Evolutionary conservation across 2,888 invertebrate species (phyloP).

Genomic region (Melinaea menophilus): DNA sequence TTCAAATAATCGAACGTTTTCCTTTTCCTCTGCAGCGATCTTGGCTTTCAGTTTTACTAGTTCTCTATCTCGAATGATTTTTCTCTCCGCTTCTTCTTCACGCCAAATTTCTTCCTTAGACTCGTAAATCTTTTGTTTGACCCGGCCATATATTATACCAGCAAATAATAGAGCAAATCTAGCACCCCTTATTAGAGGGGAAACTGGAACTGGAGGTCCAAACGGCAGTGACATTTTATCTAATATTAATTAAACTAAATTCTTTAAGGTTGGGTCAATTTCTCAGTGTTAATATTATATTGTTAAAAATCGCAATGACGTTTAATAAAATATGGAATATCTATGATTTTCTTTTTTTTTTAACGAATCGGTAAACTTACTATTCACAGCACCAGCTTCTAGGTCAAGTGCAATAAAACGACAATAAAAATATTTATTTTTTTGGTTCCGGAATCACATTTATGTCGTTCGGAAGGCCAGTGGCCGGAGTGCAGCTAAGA

Average conservation of each 20-base stretch:
- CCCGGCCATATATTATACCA: slow-evolving; percentile 57
- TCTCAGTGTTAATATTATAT: too few species aligned
- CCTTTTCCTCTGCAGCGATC: slow-evolving; percentile 54
- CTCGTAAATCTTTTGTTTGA: slow-evolving; percentile 54
- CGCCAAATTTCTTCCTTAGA: slow-evolving; percentile 43
- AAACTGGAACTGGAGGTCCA: slow-evolving; percentile 61
- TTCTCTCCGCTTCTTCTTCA: slow-evolving; percentile 52
- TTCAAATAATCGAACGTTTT: slow-evolving; percentile 50
- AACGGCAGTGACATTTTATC: slow-evolving; percentile 48
- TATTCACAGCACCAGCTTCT: slow-evolving; percentile 53
- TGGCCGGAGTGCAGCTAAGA: slow-evolving; percentile 80
- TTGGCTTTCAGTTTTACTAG: slow-evolving; percentile 47
- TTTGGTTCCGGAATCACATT: slow-evolving; percentile 53
- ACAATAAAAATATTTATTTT: slow-evolving; percentile 45
- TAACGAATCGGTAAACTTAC: slow-evolving; percentile 36
- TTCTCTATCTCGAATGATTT: slow-evolving; percentile 54
- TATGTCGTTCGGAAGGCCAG: slow-evolving; percentile 61
- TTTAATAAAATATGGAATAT: slow-evolving; percentile 22
- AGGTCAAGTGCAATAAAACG: slow-evolving; percentile 71
- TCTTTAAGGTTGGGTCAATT: not conserved
- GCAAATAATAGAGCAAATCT: slow-evolving; percentile 56
- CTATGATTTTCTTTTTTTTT: slow-evolving; percentile 37
- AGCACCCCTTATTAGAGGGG: slow-evolving; percentile 60
- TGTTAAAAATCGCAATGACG: slow-evolving; percentile 12
- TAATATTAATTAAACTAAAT: not conserved